Evolutionary conservation across 2,797 vertebrate species (phyloP), one percentile per base, ranked within the genome.

Genomic region (Bovichtus diacanthus): DNA sequence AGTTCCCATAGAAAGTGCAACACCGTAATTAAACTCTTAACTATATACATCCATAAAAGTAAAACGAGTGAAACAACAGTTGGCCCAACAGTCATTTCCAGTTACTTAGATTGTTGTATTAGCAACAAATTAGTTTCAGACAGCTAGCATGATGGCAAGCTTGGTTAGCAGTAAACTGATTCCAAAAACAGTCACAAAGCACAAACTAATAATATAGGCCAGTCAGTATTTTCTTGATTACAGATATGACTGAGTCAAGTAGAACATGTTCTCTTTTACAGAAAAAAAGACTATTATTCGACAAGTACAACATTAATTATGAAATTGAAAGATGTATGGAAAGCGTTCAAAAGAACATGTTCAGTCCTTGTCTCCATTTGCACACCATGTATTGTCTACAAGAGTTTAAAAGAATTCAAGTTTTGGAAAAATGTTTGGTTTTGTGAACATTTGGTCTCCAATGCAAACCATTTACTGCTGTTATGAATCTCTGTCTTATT

Each of bases 401-500:
- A 58, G 19, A 31, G 53, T 73, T 59, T 43, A 50, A n/a, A 8
- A 54, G 53, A 36, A 53, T 54, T 18, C 75, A 67, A 23, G 66
- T 84, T 80, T 81, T 82, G 77, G 75, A 81, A 88, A 74, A 6
- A 38, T 60, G 54, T n/a, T 15, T n/a, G 36, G n/a, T 23, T 82
- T 77, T 75, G 71, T 51, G 47, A 82, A 81, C 59, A 50, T 80
- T 83, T 31, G 68, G 60, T 80, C 77, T 86, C 70, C 55, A 74
- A 70, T 73, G 58, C 31, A 47, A n/a, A 51, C 36, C 53, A 15
- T 44, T 84, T 66, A 70, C 75, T 85, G 82, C 75, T 74, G 70
- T 80, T 81, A 77, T 70, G 11, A 82, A 78, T 90, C 67, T 75
- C 43, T 63, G 73, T 87, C 80, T 76, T 10, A 29, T 70, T 87